Conservation (phyloP, 2,888 invertebrate species). For the Megamerina dolium region DNA sequence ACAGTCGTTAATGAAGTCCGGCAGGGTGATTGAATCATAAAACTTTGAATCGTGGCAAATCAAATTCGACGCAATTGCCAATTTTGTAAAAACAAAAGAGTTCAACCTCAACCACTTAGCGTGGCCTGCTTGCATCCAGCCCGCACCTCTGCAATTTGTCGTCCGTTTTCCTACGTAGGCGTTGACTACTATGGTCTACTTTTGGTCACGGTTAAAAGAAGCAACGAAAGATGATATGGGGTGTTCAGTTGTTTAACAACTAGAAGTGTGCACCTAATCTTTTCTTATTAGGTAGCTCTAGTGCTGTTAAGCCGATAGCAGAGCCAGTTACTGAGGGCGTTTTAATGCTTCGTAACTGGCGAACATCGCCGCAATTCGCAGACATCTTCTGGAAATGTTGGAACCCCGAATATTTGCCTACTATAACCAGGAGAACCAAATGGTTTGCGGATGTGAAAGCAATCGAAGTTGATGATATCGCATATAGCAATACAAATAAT, state of each 20-base stretch:
- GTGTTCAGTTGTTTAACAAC: constrained; percentile 14
- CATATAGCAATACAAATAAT: constrained; percentile 7
- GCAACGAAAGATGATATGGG: constrained; percentile 13
- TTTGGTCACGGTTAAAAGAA: constrained; percentile 6
- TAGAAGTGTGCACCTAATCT: constrained; percentile 12
- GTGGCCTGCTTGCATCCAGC: constrained; percentile 16
- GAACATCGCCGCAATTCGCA: constrained; percentile 13
- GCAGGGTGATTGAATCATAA: constrained; percentile 15
- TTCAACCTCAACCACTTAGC: no score
- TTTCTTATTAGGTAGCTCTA: constrained; percentile 11
- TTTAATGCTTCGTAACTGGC: no score
- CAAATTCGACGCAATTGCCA: constrained; percentile 10
- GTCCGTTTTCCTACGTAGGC: no score
- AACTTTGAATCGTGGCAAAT: constrained; percentile 4
- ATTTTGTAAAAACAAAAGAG: constrained; percentile 6
- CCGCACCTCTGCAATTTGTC: no score
- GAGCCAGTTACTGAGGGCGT: no score
- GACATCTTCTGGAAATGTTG: constrained; percentile 16
- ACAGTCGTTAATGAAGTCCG: constrained; percentile 6
- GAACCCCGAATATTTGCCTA: constrained; percentile 12
- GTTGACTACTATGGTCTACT: constrained; percentile 20
- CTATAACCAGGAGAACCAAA: constrained; percentile 11
- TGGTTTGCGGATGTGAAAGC: constrained; percentile 12
- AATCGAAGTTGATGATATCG: constrained; percentile 14
- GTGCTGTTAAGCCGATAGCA: no score